Conservation (phyloP, 2,113 vertebrate genomes). For the Sisor rabdophorus region DNA sequence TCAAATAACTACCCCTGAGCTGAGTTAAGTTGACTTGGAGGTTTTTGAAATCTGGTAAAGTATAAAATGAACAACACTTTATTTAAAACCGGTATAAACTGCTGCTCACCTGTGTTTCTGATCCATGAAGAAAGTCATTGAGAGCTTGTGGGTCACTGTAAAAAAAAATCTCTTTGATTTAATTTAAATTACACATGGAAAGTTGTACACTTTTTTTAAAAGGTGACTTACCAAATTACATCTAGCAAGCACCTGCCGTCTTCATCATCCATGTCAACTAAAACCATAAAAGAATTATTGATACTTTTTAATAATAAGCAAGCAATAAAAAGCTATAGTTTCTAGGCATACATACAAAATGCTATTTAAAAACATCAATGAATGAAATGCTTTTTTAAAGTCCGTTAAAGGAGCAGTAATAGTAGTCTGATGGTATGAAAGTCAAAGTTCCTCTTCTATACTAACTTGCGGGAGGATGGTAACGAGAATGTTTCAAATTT, state of each 20-base stretch:
- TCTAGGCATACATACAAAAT: neutral
- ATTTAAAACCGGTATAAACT: neutral
- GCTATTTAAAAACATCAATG: neutral
- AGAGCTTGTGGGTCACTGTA: slow-evolving; percentile 76
- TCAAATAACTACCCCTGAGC: neutral
- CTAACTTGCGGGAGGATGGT: neutral
- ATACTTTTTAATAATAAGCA: neutral
- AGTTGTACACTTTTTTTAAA: neutral
- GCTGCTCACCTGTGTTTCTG: slow-evolving; percentile 76
- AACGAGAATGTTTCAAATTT: neutral
- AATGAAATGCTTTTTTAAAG: neutral
- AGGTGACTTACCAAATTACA: slow-evolving; percentile 89
- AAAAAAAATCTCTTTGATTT: slow-evolving; percentile 16
- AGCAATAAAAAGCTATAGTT: neutral
- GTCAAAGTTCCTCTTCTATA: neutral
- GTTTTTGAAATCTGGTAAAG: no score
- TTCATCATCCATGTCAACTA: slow-evolving; percentile 99
- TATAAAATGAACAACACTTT: no score
- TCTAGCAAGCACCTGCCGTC: slow-evolving; percentile 98
- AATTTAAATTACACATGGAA: neutral
- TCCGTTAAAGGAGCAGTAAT: neutral
- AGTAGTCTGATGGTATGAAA: neutral
- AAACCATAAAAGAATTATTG: slow-evolving; percentile 28
- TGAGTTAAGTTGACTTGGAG: no score
- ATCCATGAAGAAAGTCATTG: slow-evolving; percentile 79